These are phyloP conservation scores for Leistus spinibarbis DNA, from an alignment of 2,888 invertebrate genomes.

Conservation along the genomic window DNA sequence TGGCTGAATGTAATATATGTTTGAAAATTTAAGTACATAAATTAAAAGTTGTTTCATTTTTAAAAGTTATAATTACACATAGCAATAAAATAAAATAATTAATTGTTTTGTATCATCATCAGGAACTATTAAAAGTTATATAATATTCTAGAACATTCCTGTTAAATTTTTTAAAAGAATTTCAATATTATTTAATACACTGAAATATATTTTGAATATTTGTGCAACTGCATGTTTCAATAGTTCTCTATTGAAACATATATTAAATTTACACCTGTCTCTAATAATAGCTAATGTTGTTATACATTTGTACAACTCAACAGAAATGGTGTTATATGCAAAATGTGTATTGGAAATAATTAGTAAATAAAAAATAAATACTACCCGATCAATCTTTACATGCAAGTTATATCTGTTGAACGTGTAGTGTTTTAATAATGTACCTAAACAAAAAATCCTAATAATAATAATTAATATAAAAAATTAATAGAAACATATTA, in stretches of 20 bases:
- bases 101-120: too few relatives aligned
- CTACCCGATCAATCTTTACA: not conserved
- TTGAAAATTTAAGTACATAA: not conserved
- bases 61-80: too few relatives aligned
- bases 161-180: too few relatives aligned
- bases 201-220: too few relatives aligned
- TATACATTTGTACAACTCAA: not conserved
- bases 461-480: not conserved
- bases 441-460: not conserved
- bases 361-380: not conserved
- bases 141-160: too few relatives aligned
- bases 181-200: too few relatives aligned
- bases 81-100: too few relatives aligned
- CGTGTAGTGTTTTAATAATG: not conserved
- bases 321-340: not conserved
- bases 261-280: not conserved
- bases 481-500: not conserved
- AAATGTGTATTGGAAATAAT: not conserved
- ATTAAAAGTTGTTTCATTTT: not conserved
- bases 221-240: not conserved
- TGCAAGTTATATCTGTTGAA: not conserved
- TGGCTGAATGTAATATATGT: not conserved
- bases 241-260: not conserved
- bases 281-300: not conserved
- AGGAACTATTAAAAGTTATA: too few relatives aligned